Conservation (phyloP, 2,888 invertebrate species). For the Andricus quercusramuli region DNA sequence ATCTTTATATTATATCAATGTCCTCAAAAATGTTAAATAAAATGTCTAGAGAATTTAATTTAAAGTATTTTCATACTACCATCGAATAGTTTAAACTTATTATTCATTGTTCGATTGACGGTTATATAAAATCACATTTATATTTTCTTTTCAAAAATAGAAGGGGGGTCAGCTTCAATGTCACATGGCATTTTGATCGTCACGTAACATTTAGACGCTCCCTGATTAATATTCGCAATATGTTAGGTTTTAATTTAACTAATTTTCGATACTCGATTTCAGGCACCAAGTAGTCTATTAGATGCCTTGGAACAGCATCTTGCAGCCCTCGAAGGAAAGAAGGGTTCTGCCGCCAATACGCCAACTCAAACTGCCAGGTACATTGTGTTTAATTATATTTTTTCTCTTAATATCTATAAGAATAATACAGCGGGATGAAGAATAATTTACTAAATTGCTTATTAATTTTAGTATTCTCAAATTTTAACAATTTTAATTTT, state of each 20-base stretch:
- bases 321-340: slow-evolving; percentile 95
- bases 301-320: slow-evolving; percentile 98
- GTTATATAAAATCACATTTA: too few species aligned
- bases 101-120: too few species aligned
- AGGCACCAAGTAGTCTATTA: slow-evolving; percentile 96
- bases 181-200: too few species aligned
- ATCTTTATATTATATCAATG: too few species aligned
- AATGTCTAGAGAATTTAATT: too few species aligned
- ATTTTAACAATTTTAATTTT: slow-evolving; percentile 39
- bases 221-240: neutral
- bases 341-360: slow-evolving; percentile 91
- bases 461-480: neutral
- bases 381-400: slow-evolving; percentile 50
- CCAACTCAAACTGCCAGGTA: slow-evolving; percentile 92
- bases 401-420: slow-evolving; percentile 50
- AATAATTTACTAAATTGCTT: neutral
- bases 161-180: too few species aligned
- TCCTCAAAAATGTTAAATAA: too few species aligned
- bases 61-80: too few species aligned
- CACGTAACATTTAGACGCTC: too few species aligned
- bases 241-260: neutral
- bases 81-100: too few species aligned
- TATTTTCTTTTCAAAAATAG: too few species aligned
- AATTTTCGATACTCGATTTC: neutral
- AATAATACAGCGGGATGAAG: slow-evolving; percentile 50